Evolutionary conservation across 2,113 vertebrate species (phyloP).

Genomic region (Dissostichus mawsoni): DNA sequence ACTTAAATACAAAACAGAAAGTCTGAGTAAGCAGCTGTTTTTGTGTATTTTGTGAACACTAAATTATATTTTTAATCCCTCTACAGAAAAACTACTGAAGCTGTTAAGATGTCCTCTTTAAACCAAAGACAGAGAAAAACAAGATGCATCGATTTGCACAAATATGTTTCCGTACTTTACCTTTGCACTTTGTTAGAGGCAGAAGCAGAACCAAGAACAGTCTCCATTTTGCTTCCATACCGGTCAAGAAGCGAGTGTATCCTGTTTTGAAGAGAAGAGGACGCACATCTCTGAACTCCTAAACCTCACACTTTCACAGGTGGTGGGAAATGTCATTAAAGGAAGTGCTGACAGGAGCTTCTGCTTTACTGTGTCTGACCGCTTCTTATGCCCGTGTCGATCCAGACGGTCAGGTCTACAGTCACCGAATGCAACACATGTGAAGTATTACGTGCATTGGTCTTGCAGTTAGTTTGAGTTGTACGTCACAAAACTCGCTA

Average conservation of each 20-base stretch:
- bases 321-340: not conserved
- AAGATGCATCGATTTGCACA: too few species aligned
- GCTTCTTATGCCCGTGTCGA: too few species aligned
- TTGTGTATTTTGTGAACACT: not conserved
- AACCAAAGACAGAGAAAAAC: not conserved
- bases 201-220: constrained; percentile 30
- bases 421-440: too few species aligned
- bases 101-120: too few species aligned
- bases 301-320: not conserved
- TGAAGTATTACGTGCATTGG: too few species aligned
- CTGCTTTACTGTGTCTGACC: not conserved
- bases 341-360: not conserved
- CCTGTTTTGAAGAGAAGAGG: not conserved
- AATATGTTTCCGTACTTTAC: constrained; percentile 22
- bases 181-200: not conserved
- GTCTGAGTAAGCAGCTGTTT: too few species aligned
- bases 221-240: not conserved
- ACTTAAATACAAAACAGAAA: too few species aligned
- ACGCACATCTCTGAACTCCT: not conserved
- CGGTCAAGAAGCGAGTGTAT: not conserved
- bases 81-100: too few species aligned
- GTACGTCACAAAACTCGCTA: too few species aligned
- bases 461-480: too few species aligned
- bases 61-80: too few species aligned
- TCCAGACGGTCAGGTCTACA: too few species aligned